Conservation (phyloP, 2,888 invertebrate genomes). For the Candidula unifasciata region DNA sequence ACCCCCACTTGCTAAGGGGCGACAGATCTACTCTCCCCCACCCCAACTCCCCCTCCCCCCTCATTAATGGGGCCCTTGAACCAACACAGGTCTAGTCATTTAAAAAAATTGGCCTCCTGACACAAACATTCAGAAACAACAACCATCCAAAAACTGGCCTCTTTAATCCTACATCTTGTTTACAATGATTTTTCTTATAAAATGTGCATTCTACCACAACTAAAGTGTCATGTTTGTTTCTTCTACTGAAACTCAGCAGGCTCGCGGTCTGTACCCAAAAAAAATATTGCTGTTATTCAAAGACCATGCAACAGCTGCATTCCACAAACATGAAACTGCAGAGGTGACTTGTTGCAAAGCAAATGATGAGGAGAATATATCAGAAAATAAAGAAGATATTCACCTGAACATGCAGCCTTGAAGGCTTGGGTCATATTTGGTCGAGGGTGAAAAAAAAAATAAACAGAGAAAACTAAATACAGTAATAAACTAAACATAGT, state of each 20-base stretch:
- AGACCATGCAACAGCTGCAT: background rate
- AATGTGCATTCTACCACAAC: too few relatives aligned
- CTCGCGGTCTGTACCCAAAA: background rate
- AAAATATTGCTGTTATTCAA: background rate
- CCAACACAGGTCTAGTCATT: too few relatives aligned
- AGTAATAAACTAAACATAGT: too few relatives aligned
- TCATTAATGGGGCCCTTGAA: too few relatives aligned
- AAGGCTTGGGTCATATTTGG: background rate
- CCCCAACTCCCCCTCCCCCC: too few relatives aligned
- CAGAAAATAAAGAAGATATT: slow-evolving; percentile 13
- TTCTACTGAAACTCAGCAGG: too few relatives aligned
- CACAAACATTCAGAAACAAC: too few relatives aligned
- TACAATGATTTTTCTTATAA: too few relatives aligned
- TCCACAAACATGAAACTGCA: background rate
- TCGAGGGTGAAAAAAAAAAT: background rate
- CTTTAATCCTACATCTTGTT: background rate
- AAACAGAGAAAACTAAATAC: background rate
- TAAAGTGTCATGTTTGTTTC: too few relatives aligned
- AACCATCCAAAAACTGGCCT: background rate
- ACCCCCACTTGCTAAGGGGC: too few relatives aligned
- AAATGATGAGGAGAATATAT: background rate
- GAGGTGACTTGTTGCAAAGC: background rate
- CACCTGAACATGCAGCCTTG: slow-evolving; percentile 32
- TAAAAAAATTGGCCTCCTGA: too few relatives aligned
- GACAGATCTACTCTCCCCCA: too few relatives aligned